Percentiles rank a stretch among this genome's conserved stretches.
These are phyloP conservation scores for Drosophila tanythrix DNA, from an alignment of 2,888 invertebrate genomes.

Conservation along the genomic window DNA sequence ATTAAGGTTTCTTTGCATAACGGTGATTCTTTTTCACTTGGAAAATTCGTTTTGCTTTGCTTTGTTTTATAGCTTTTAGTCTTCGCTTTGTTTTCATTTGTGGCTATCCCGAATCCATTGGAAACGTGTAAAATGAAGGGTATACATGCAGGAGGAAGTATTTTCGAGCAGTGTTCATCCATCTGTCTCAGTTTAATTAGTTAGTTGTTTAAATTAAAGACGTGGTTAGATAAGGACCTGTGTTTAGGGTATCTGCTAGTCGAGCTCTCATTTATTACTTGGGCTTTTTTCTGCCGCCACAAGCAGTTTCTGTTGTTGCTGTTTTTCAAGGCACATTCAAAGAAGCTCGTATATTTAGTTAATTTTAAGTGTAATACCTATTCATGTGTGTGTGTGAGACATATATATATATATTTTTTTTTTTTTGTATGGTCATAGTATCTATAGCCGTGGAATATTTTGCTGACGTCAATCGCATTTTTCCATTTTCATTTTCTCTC, in stretches of 20 bases:
- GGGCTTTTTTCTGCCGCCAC: slow-evolving; percentile 55
- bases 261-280: neutral
- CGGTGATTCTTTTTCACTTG: slow-evolving; percentile 31
- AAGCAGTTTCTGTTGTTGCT: slow-evolving; percentile 46
- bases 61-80: neutral
- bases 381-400: slow-evolving; percentile 1
- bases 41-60: slow-evolving; percentile 53
- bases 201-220: neutral
- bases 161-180: neutral
- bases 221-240: neutral
- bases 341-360: slow-evolving; percentile 63
- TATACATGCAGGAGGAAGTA: neutral
- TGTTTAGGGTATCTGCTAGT: neutral
- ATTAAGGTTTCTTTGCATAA: slow-evolving; percentile 55
- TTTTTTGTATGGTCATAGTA: slow-evolving; percentile 25
- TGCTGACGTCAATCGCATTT: slow-evolving; percentile 79
- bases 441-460: slow-evolving; percentile 72
- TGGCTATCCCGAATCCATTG: neutral
- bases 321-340: slow-evolving; percentile 54
- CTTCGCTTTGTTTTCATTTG: slow-evolving; percentile 19
- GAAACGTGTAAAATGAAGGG: neutral
- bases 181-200: neutral
- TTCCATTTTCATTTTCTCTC: slow-evolving; percentile 77
- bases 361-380: slow-evolving; percentile 70
- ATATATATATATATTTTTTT: slow-evolving; percentile 8